These are phyloP conservation scores for Mustela erminea DNA, from an alignment of 2,797 vertebrate species.

Conservation along the genomic window DNA sequence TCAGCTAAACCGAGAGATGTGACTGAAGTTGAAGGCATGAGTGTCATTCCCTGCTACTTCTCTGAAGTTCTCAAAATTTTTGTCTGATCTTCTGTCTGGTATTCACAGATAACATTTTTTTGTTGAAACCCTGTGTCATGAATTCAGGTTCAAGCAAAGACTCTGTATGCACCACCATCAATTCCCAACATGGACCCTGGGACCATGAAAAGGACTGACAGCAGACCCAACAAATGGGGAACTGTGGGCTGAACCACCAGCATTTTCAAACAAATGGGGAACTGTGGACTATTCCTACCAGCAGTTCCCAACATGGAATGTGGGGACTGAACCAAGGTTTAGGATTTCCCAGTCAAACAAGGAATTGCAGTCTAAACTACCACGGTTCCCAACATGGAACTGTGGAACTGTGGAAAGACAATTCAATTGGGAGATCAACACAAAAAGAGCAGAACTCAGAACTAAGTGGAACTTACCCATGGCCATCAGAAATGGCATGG, in stretches of 20 bases:
- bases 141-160: neutral
- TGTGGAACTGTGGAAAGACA: neutral
- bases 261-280: neutral
- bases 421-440: neutral
- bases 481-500: neutral
- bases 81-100: neutral
- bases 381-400: neutral
- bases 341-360: neutral
- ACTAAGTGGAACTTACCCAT: neutral
- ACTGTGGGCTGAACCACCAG: neutral
- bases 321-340: neutral
- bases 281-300: neutral
- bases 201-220: neutral
- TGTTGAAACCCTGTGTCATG: neutral
- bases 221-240: neutral
- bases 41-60: neutral
- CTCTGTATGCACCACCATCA: neutral
- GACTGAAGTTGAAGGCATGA: neutral
- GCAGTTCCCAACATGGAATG: neutral
- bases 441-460: neutral
- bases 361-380: neutral
- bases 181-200: neutral
- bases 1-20: neutral
- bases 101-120: neutral
- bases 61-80: neutral